A percentile compares a stretch with the other conserved stretches of the same genome.
These are phyloP conservation scores for Erpetoichthys calabaricus DNA, from an alignment of 2,797 vertebrate species.

Conservation along the genomic window DNA sequence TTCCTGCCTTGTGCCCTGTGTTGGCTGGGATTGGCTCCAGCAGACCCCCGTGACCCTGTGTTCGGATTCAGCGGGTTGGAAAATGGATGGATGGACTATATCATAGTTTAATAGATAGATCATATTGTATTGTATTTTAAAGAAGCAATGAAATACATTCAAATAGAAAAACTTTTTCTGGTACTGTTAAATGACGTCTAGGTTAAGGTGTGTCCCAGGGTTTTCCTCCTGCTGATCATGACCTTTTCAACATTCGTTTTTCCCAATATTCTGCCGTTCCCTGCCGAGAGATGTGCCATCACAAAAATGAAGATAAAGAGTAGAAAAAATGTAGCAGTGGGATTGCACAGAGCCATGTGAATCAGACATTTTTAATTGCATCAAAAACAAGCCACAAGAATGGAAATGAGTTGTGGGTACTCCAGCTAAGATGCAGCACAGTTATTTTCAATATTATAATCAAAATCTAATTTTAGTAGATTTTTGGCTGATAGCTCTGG, in stretches of 20 bases:
- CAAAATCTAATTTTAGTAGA: constrained; percentile 1
- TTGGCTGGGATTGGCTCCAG: too few species aligned
- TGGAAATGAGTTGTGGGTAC: neutral
- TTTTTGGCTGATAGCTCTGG: constrained; percentile 2
- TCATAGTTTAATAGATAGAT: too few species aligned
- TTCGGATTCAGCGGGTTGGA: too few species aligned
- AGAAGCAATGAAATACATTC: too few species aligned
- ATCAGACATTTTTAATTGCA: neutral
- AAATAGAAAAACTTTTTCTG: too few species aligned
- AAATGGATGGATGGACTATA: too few species aligned
- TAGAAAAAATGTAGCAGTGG: constrained; percentile 2
- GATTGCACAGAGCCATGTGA: neutral
- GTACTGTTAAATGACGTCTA: neutral
- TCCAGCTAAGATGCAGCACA: neutral
- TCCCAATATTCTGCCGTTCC: constrained; percentile 1
- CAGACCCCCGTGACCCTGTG: too few species aligned
- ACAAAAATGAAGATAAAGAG: constrained; percentile 7
- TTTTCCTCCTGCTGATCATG: constrained; percentile 7
- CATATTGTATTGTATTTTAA: too few species aligned
- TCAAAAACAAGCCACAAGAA: neutral
- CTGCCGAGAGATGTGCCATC: neutral
- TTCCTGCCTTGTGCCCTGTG: too few species aligned
- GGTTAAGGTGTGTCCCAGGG: constrained; percentile 1
- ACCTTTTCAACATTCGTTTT: constrained; percentile 7
- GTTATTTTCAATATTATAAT: neutral